These are phyloP conservation scores for Synanthedon myopaeformis DNA, from an alignment of 2,888 invertebrate species.

Conservation along the genomic window DNA sequence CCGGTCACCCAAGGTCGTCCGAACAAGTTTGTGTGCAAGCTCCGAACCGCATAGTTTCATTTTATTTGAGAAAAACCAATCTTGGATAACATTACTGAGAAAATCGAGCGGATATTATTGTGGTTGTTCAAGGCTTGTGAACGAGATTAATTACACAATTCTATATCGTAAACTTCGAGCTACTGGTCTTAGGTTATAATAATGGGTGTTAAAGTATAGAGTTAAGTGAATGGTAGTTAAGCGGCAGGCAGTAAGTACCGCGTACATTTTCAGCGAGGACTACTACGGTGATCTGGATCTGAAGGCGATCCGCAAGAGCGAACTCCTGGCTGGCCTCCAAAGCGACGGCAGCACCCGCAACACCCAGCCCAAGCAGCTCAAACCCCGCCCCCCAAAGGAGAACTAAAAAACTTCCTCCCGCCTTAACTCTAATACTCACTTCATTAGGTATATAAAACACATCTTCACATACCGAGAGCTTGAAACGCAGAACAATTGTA, in stretches of 20 bases:
- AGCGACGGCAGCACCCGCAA: constrained; percentile 62
- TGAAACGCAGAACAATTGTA: constrained; percentile 7
- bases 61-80: constrained; percentile 23
- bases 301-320: constrained; percentile 95
- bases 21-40: constrained; percentile 17
- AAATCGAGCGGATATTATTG: constrained; percentile 54
- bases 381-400: constrained; percentile 71
- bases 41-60: constrained; percentile 17
- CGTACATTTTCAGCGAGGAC: constrained; percentile 87
- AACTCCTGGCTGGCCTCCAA: constrained; percentile 85
- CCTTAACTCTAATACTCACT: constrained; percentile 60
- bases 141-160: constrained; percentile 60
- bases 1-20: constrained; percentile 26
- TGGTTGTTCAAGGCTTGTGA: constrained; percentile 54
- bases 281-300: constrained; percentile 96
- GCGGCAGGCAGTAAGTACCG: constrained; percentile 60
- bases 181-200: neutral
- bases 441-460: constrained; percentile 21
- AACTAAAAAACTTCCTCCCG: constrained; percentile 42
- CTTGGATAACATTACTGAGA: constrained; percentile 39
- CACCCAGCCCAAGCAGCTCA: constrained; percentile 57
- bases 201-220: constrained; percentile 12
- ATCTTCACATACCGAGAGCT: constrained; percentile 39
- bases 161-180: constrained; percentile 2
- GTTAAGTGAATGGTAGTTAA: constrained; percentile 32